Evolutionary conservation across 2,888 invertebrate genomes (phyloP).

Genomic region (Pollenia griseotomentosa): DNA sequence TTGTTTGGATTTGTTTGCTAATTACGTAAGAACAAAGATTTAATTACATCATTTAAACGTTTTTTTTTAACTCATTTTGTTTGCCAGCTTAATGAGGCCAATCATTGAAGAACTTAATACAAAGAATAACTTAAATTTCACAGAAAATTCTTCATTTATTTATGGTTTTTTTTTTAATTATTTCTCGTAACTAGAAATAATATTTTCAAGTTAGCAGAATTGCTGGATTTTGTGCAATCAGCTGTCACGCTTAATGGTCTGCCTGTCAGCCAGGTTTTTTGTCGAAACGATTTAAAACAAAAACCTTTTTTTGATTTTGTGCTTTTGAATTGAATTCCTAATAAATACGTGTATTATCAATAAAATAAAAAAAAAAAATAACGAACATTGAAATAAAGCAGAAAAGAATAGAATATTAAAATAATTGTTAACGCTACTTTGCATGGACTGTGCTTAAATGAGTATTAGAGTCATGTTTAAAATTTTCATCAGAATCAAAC

Average conservation of each 20-base stretch:
- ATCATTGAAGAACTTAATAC: background rate
- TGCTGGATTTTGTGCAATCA: conserved; percentile 14
- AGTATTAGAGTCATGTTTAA: conserved; percentile 46
- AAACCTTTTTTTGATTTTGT: background rate
- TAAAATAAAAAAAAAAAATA: background rate
- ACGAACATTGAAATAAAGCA: background rate
- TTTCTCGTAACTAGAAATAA: background rate
- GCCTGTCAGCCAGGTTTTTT: background rate
- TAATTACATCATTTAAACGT: no score
- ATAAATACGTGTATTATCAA: conserved; percentile 35
- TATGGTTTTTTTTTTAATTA: background rate
- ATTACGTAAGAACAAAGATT: background rate
- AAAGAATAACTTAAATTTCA: background rate
- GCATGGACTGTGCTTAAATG: conserved; percentile 10
- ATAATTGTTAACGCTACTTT: conserved; percentile 15
- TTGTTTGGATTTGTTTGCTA: background rate
- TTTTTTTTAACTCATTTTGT: background rate
- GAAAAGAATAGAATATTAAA: conserved; percentile 20
- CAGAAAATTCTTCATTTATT: background rate
- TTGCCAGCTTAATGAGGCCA: background rate
- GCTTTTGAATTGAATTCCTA: conserved; percentile 5
- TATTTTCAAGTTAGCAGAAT: background rate
- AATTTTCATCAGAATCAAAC: conserved; percentile 58
- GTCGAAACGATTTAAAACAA: background rate
- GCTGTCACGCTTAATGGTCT: conserved; percentile 15